Percentiles rank a stretch among this genome's conserved stretches.
Conservation (phyloP, 2,888 invertebrate genomes). For the Phyto melanocephala region DNA sequence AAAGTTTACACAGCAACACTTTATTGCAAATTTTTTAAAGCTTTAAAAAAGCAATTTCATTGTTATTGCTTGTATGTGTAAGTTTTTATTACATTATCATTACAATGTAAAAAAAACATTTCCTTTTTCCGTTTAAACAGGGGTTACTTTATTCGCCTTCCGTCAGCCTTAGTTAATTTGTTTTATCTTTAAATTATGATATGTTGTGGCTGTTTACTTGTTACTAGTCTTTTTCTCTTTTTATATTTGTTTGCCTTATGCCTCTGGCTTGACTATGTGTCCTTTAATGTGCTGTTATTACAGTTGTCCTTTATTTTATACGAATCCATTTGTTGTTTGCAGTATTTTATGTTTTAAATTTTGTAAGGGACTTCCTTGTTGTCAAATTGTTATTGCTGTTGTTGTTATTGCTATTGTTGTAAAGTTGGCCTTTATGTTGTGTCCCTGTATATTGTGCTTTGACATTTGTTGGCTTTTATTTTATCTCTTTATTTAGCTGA, state of each 20-base stretch:
- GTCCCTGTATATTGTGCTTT: conserved; percentile 31
- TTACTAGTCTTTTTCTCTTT: neutral
- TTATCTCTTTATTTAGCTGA: neutral
- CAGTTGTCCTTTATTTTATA: conserved; percentile 22
- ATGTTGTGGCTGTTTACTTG: conserved; percentile 14
- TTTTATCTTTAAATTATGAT: conserved; percentile 27
- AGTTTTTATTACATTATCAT: neutral
- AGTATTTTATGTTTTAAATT: conserved; percentile 2
- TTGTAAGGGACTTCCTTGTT: conserved; percentile 20
- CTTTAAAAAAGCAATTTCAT: conserved; percentile 37
- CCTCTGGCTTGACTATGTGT: conserved; percentile 32
- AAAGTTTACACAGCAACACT: neutral
- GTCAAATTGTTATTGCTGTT: neutral
- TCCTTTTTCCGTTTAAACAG: neutral
- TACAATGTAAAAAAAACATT: neutral
- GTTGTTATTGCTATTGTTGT: conserved; percentile 18
- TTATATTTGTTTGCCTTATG: conserved; percentile 13
- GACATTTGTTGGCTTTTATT: conserved; percentile 43
- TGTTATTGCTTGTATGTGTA: conserved; percentile 2
- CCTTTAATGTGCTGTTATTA: conserved; percentile 30
- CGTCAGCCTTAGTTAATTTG: neutral
- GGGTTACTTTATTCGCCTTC: neutral
- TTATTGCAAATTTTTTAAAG: neutral
- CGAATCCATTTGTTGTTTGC: neutral
- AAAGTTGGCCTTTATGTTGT: conserved; percentile 18